These are phyloP conservation scores for Acleris literana DNA, from an alignment of 2,888 invertebrate genomes.

Conservation along the genomic window DNA sequence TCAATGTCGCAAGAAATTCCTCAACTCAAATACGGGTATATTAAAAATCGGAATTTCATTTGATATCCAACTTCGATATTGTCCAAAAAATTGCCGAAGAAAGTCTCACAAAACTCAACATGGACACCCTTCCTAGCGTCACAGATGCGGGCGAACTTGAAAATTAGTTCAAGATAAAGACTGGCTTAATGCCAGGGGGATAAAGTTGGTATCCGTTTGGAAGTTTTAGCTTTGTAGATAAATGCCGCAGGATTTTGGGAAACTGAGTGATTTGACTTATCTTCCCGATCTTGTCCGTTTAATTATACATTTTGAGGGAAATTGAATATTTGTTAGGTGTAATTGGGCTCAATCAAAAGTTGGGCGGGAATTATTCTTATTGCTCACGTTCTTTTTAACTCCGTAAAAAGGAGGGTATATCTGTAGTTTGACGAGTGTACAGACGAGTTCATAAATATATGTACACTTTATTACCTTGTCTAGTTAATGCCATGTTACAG, in stretches of 20 bases:
- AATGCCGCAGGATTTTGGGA: constrained; percentile 6
- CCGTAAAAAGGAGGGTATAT: too few species aligned
- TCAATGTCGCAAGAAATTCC: not conserved
- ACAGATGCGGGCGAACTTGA: constrained; percentile 54
- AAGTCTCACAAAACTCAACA: constrained; percentile 11
- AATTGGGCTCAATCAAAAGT: constrained; percentile 19
- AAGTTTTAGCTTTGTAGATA: constrained; percentile 14
- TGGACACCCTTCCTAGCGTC: constrained; percentile 22
- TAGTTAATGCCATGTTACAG: too few species aligned
- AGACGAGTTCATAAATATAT: too few species aligned
- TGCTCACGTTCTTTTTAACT: too few species aligned
- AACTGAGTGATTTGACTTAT: constrained; percentile 21
- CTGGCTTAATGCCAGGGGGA: constrained; percentile 25
- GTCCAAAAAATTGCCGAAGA: constrained; percentile 12
- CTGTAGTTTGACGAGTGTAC: too few species aligned
- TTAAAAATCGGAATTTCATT: constrained; percentile 13
- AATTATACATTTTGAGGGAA: constrained; percentile 7
- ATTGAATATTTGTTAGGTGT: constrained; percentile 15
- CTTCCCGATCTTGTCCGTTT: constrained; percentile 22
- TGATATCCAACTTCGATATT: constrained; percentile 24
- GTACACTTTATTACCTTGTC: too few species aligned
- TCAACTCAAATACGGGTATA: constrained; percentile 13
- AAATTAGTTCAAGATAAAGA: constrained; percentile 47
- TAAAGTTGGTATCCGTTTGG: constrained; percentile 39
- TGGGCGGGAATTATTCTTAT: not conserved